Conservation (phyloP, 2,888 invertebrate genomes). For the Neoitamus cyanurus region DNA sequence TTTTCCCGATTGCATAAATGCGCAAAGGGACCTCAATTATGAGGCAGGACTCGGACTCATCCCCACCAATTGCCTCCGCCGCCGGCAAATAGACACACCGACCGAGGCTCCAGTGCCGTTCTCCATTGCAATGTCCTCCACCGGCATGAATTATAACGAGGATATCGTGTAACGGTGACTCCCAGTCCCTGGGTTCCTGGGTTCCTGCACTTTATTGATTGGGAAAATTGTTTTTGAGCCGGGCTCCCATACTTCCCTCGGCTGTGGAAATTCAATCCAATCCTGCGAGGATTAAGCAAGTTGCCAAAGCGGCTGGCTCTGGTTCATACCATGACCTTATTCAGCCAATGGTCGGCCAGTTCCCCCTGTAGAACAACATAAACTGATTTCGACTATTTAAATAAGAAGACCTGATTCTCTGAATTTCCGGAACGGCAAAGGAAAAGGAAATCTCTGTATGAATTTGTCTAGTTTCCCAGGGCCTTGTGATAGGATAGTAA, state of each 20-base stretch:
- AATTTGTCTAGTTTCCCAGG: not conserved
- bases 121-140: not conserved
- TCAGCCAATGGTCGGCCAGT: not conserved
- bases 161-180: not conserved
- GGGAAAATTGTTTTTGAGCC: not conserved
- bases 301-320: not conserved
- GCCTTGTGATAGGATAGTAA: not conserved
- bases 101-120: not conserved
- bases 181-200: not conserved
- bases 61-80: not conserved
- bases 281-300: not conserved
- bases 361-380: not conserved
- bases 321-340: not conserved
- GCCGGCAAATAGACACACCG: not conserved
- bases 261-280: not conserved
- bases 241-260: not conserved
- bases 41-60: not conserved
- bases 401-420: not conserved
- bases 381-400: slow-evolving; percentile 13
- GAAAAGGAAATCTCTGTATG: not conserved
- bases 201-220: slow-evolving; percentile 25
- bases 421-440: not conserved
- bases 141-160: slow-evolving; percentile 7
- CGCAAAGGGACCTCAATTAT: slow-evolving; percentile 30
- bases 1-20: slow-evolving; percentile 39